A percentile compares a stretch with the other conserved stretches of the same genome.
phyloP scores from a whole-genome alignment of 2,797 vertebrate species.

The Poeciliopsis turneri region DNA sequence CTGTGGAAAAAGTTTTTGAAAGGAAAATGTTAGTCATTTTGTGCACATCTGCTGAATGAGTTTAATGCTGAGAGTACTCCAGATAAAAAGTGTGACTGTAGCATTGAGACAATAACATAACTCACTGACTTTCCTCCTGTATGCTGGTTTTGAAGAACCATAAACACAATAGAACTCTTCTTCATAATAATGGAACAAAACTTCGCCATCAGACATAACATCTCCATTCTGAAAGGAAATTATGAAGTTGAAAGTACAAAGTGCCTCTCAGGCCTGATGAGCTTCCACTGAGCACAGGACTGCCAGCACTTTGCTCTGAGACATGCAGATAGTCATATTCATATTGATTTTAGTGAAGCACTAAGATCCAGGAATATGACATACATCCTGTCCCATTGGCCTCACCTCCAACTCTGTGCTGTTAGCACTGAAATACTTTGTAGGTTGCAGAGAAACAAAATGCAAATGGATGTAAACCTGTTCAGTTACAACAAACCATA shows the following conservation, averaged over 20 bases:
- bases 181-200: conserved; percentile 7
- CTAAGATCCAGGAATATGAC: conserved; percentile 62
- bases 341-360: conserved; percentile 66
- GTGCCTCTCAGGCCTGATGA: conserved; percentile 22
- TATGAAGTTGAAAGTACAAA: conserved; percentile 8
- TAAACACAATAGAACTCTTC: not conserved
- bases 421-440: conserved; percentile 57
- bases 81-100: not conserved
- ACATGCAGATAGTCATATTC: conserved; percentile 57
- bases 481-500: not conserved
- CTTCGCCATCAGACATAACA: conserved; percentile 27
- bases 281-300: conserved; percentile 14
- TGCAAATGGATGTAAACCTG: not conserved
- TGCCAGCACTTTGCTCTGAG: conserved; percentile 53
- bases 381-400: conserved; percentile 32
- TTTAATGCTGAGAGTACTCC: not conserved
- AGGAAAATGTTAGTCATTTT: not conserved
- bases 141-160: not conserved
- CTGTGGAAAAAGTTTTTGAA: not conserved
- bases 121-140: conserved; percentile 4
- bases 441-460: conserved; percentile 42
- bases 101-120: conserved; percentile 7
- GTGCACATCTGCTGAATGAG: not conserved
- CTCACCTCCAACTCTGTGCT: conserved; percentile 28
- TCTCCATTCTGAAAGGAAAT: conserved; percentile 3